Evolutionary conservation across 2,797 vertebrate species (phyloP).

Genomic region (Melanotaenia parkinsoni): DNA sequence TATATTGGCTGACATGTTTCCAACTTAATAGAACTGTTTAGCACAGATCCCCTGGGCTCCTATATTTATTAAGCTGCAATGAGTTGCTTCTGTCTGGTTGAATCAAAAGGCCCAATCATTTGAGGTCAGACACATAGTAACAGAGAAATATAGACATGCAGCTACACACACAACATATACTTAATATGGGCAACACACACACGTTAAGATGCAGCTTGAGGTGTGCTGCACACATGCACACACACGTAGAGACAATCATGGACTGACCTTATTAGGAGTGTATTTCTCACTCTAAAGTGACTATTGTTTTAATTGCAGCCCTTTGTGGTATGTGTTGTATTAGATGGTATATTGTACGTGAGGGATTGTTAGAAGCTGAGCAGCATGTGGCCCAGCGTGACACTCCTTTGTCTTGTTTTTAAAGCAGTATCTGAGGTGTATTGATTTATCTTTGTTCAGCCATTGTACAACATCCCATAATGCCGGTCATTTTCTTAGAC

Average conservation of each 20-base stretch:
- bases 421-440: slow-evolving; percentile 77
- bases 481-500: slow-evolving; percentile 84
- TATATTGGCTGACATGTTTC: slow-evolving; percentile 91
- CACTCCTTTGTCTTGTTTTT: slow-evolving; percentile 73
- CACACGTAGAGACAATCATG: slow-evolving; percentile 6
- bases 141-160: slow-evolving; percentile 69
- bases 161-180: slow-evolving; percentile 38
- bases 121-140: slow-evolving; percentile 78
- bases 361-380: slow-evolving; percentile 46
- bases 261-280: slow-evolving; percentile 5
- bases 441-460: slow-evolving; percentile 84
- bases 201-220: slow-evolving; percentile 32
- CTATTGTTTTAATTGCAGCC: slow-evolving; percentile 26
- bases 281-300: slow-evolving; percentile 41
- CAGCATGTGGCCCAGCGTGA: slow-evolving; percentile 61
- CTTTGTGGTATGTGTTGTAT: slow-evolving; percentile 14
- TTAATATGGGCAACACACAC: slow-evolving; percentile 33
- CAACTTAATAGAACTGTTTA: slow-evolving; percentile 91
- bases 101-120: slow-evolving; percentile 82
- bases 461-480: slow-evolving; percentile 85
- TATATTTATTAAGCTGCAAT: slow-evolving; percentile 89
- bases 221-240: slow-evolving; percentile 1
- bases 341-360: slow-evolving; percentile 11
- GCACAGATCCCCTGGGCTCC: slow-evolving; percentile 81
- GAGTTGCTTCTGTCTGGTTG: slow-evolving; percentile 87